Conservation (phyloP, 2,113 vertebrate genomes). For the Hiodon alosoides region DNA sequence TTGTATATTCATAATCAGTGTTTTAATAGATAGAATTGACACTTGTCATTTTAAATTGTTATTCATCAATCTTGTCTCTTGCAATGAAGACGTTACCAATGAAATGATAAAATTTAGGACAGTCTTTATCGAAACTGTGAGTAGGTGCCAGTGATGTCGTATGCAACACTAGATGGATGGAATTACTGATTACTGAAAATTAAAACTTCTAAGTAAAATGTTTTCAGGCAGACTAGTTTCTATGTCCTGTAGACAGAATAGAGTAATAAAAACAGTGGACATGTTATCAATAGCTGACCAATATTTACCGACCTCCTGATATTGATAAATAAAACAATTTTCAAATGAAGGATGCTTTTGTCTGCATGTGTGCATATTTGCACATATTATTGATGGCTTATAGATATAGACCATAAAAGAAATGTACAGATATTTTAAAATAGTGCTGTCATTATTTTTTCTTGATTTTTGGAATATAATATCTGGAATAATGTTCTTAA, state of each 20-base stretch:
- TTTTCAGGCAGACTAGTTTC: constrained; percentile 13
- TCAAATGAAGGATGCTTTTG: constrained; percentile 58
- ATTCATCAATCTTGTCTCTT: constrained; percentile 47
- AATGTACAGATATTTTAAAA: too few species aligned
- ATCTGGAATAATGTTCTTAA: too few species aligned
- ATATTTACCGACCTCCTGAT: too few species aligned
- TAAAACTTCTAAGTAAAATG: too few species aligned
- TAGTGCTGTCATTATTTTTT: too few species aligned
- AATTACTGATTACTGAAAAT: neutral
- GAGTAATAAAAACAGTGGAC: constrained; percentile 45
- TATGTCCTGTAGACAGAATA: constrained; percentile 42
- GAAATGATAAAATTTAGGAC: neutral
- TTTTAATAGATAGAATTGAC: constrained; percentile 38
- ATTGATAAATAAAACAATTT: constrained; percentile 26
- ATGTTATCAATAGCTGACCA: constrained; percentile 35
- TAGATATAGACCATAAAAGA: too few species aligned
- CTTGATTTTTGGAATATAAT: too few species aligned
- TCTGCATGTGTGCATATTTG: constrained; percentile 35
- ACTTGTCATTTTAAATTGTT: constrained; percentile 43
- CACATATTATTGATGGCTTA: too few species aligned
- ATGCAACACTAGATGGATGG: constrained; percentile 1
- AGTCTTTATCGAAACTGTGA: neutral
- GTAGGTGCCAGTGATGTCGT: neutral
- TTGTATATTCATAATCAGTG: constrained; percentile 38
- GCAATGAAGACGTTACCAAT: constrained; percentile 35